Evolutionary conservation across 2,113 vertebrate species (phyloP).

Genomic region (Archocentrus centrarchus): DNA sequence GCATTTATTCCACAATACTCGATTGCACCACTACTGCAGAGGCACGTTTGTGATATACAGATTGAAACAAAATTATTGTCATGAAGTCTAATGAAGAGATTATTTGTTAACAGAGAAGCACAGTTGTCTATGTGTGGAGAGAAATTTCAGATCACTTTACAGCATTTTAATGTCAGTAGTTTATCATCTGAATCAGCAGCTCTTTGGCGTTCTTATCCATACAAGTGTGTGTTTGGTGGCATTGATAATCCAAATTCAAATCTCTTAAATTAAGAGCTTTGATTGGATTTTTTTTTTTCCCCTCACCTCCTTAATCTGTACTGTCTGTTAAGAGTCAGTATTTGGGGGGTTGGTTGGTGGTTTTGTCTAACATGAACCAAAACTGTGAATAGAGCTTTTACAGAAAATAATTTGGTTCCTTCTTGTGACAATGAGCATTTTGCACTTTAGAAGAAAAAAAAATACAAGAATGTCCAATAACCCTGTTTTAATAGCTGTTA

Average conservation of each 20-base stretch:
- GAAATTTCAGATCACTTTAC: background rate
- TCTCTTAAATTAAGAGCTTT: conserved; percentile 13
- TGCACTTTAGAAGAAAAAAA: background rate
- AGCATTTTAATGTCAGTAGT: background rate
- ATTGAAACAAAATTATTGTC: background rate
- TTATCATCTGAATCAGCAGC: background rate
- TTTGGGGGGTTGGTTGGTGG: background rate
- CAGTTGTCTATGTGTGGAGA: background rate
- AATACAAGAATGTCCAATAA: conserved; percentile 35
- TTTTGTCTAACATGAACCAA: background rate
- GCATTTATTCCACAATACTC: background rate
- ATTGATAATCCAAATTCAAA: conserved; percentile 23
- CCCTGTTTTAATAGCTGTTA: background rate
- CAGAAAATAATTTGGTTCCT: background rate
- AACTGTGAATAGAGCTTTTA: conserved; percentile 29
- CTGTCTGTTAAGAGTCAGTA: background rate
- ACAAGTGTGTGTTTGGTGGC: conserved; percentile 15
- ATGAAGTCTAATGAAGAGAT: background rate
- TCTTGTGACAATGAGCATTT: no score
- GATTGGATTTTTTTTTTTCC: background rate
- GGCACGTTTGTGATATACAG: background rate
- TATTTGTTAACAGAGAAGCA: background rate
- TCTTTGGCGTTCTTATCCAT: background rate
- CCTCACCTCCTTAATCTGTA: background rate
- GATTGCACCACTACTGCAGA: background rate